phyloP scores from a whole-genome alignment of 1,140 invertebrate genomes.

The Drosophila sechellia region DNA sequence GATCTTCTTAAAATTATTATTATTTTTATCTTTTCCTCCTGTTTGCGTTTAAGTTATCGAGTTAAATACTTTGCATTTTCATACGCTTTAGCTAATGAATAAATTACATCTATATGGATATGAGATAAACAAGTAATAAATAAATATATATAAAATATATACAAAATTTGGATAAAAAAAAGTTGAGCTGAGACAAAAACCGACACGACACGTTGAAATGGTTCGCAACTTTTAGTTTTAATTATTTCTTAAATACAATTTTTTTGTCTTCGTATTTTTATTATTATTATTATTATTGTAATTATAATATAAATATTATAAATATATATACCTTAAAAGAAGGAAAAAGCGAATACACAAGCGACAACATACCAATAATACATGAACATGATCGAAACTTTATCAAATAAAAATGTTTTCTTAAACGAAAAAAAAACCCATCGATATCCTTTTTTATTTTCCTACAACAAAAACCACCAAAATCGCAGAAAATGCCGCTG shows the following conservation, averaged over 20 bases:
- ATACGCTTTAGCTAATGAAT: slow-evolving; percentile 79
- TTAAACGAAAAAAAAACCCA: slow-evolving; percentile 73
- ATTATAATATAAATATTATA: slow-evolving; percentile 60
- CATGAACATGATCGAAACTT: slow-evolving; percentile 77
- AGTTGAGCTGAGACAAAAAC: slow-evolving; percentile 9
- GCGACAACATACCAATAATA: slow-evolving; percentile 76
- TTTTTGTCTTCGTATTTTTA: slow-evolving; percentile 64
- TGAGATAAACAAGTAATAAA: slow-evolving; percentile 48
- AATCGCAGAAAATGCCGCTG: slow-evolving; percentile 40
- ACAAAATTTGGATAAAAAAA: slow-evolving; percentile 23
- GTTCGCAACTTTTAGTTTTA: slow-evolving; percentile 61
- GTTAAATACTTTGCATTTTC: slow-evolving; percentile 79
- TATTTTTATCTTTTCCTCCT: slow-evolving; percentile 41
- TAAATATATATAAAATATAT: slow-evolving; percentile 44
- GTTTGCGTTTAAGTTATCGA: slow-evolving; percentile 46
- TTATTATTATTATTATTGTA: slow-evolving; percentile 65
- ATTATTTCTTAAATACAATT: slow-evolving; percentile 48
- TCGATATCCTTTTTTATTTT: slow-evolving; percentile 65
- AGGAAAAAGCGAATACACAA: slow-evolving; percentile 26
- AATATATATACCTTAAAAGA: slow-evolving; percentile 35
- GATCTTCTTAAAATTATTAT: slow-evolving; percentile 46
- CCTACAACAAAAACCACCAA: slow-evolving; percentile 29
- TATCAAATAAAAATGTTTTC: slow-evolving; percentile 80
- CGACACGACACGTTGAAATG: slow-evolving; percentile 14
- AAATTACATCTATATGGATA: slow-evolving; percentile 64